Percentiles rank a stretch among this genome's conserved stretches.
Conservation (phyloP, 2,797 vertebrate genomes). For the Tachyglossus aculeatus region DNA sequence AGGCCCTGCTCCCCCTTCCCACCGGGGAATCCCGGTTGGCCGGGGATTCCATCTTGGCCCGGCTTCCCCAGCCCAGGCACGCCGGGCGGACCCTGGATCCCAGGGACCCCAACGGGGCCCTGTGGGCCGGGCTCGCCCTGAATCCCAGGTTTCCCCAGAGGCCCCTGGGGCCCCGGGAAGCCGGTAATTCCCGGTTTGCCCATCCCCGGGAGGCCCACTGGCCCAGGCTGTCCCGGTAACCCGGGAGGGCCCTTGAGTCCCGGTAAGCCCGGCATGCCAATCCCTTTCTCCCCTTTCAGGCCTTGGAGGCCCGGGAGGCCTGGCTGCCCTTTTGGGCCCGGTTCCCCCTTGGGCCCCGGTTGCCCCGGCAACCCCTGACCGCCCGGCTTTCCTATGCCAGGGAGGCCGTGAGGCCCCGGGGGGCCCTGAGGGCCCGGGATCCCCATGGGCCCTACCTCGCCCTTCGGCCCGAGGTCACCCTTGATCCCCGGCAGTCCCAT, state of each 20-base stretch:
- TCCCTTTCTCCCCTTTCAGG: slow-evolving; percentile 88
- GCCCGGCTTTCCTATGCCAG: slow-evolving; percentile 87
- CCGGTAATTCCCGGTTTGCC: slow-evolving; percentile 90
- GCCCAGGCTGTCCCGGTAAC: slow-evolving; percentile 86
- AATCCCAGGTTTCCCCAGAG: slow-evolving; percentile 84
- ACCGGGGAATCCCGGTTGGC: slow-evolving; percentile 86
- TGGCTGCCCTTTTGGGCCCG: slow-evolving; percentile 86
- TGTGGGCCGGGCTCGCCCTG: slow-evolving; percentile 84
- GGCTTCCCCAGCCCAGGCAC: slow-evolving; percentile 87
- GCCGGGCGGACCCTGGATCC: slow-evolving; percentile 85
- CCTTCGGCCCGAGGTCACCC: slow-evolving; percentile 87
- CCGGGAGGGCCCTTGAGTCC: slow-evolving; percentile 88
- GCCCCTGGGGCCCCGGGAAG: slow-evolving; percentile 87
- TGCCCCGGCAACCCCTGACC: slow-evolving; percentile 88
- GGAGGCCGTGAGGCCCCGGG: slow-evolving; percentile 90
- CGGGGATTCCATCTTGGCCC: slow-evolving; percentile 88
- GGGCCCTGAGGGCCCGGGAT: slow-evolving; percentile 87
- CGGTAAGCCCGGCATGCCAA: slow-evolving; percentile 86
- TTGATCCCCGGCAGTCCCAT: slow-evolving; percentile 86
- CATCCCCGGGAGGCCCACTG: slow-evolving; percentile 83
- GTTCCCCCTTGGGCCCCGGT: slow-evolving; percentile 84
- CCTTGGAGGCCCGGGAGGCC: slow-evolving; percentile 84
- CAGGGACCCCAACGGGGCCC: slow-evolving; percentile 83
- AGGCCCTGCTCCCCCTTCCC: slow-evolving; percentile 89
- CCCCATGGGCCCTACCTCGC: slow-evolving; percentile 85